These are phyloP conservation scores for Podargus strigoides DNA, from an alignment of 2,797 vertebrate species.

Conservation along the genomic window DNA sequence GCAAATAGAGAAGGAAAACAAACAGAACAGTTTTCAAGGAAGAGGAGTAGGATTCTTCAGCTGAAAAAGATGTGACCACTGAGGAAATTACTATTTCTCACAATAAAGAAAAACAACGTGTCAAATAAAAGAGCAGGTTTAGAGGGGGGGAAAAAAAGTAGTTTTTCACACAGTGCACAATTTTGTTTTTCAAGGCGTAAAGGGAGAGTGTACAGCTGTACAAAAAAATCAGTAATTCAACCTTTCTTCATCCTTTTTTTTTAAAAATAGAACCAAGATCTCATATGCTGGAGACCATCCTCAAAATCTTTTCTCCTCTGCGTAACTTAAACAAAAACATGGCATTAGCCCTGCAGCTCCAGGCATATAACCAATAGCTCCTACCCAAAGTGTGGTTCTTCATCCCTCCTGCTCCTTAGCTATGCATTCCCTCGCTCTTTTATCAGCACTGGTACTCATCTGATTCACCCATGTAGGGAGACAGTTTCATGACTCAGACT, in stretches of 20 bases:
- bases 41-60: not conserved
- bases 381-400: not conserved
- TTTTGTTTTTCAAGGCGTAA: not conserved
- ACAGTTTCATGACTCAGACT: not conserved
- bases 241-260: not conserved
- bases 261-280: not conserved
- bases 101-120: not conserved
- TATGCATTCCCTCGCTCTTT: not conserved
- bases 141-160: not conserved
- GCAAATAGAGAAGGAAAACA: not conserved
- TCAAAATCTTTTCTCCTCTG: not conserved
- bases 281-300: not conserved
- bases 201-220: not conserved
- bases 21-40: not conserved
- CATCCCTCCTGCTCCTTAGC: not conserved
- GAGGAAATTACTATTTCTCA: not conserved
- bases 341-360: not conserved
- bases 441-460: not conserved
- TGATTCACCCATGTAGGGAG: not conserved
- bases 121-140: not conserved
- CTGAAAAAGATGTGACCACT: not conserved
- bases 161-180: not conserved
- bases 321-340: not conserved
- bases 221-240: not conserved
- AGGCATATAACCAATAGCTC: not conserved